phyloP scores from a whole-genome alignment of 2,888 invertebrate species.

The Lithophane semibrunnea region DNA sequence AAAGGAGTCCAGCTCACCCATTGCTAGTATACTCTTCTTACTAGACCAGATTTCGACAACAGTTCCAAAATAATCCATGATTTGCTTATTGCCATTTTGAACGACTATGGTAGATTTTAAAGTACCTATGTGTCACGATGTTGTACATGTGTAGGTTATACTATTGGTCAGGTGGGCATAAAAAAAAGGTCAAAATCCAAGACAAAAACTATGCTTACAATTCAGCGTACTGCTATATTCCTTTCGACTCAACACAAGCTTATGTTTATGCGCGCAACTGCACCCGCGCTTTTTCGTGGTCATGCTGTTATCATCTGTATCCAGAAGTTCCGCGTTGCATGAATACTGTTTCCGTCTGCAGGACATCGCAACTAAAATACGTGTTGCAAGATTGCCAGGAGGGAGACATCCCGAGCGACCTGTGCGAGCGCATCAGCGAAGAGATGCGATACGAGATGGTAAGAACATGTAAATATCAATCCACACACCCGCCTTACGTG shows the following conservation, averaged over 20 bases:
- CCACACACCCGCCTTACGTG: slow-evolving; percentile 59
- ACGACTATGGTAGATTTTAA: background rate
- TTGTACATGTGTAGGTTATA: too few relatives aligned
- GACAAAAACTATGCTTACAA: background rate
- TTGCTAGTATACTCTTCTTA: background rate
- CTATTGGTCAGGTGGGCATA: background rate
- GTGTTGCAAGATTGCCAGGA: slow-evolving; percentile 97
- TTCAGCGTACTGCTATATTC: background rate
- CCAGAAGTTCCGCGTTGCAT: background rate
- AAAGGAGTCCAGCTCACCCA: background rate
- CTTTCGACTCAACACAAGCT: background rate
- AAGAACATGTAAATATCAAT: slow-evolving; percentile 90
- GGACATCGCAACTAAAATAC: slow-evolving; percentile 95
- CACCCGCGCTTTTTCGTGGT: too few relatives aligned
- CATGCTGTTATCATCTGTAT: background rate
- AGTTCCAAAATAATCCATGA: background rate
- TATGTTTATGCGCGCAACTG: background rate
- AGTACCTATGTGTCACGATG: too few relatives aligned
- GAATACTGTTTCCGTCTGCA: slow-evolving; percentile 68
- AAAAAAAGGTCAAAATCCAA: background rate
- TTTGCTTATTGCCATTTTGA: background rate
- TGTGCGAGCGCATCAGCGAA: slow-evolving; percentile 96
- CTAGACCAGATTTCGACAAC: background rate
- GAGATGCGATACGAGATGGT: slow-evolving; percentile 98
- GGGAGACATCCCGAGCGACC: slow-evolving; percentile 97